Evolutionary conservation across 2,113 vertebrate species (phyloP), one percentile per base, ranked within the genome.

Genomic region (Tachuris rubrigastra): DNA sequence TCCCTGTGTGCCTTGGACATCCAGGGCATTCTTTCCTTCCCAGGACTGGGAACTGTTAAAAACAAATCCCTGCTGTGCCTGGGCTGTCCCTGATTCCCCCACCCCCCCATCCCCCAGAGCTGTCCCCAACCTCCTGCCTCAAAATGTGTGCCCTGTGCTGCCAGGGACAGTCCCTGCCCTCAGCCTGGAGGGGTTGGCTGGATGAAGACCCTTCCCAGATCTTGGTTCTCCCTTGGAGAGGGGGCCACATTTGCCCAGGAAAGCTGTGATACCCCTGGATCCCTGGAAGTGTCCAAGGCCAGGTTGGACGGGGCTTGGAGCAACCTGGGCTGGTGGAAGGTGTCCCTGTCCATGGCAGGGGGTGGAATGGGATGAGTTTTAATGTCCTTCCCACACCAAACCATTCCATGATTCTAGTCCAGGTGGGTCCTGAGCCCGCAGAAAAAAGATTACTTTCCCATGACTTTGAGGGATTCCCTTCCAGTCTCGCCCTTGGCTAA

Each of bases 341-440:
- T n/a, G 82, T 49, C 71, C 50, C 59, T 65, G 69, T 28, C n/a
- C 59, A 33, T 15, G 63, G 63, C 41, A 55, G 49, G 33, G 22
- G 10, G 25, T 27, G 47, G 33, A 0, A 14, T 2, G 0, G 9
- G 28, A 4, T 8, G 60, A 1, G 5, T 1, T 56, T 49, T 49
- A 0, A 66, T 9, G 5, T 58, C 42, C 6, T 4, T 37, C 5
- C 12, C 30, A 7, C 3, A 19, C 30, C 52, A 58, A 75, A 42
- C 30, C 35, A 8, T 8, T 42, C 39, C 28, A 14, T 21, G 39
- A 42, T 44, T 44, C 44, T 75, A 12, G 23, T 28, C 28, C 22
- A 56, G 14, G 9, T 67, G 1, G 1, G 21, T 44, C n/a, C 37
- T 11, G 12, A 86, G 39, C 21, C 20, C 2, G 2, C 20, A 13